Percentiles rank a stretch among this genome's conserved stretches.
Evolutionary conservation across 2,888 invertebrate species (phyloP).

Genomic region (Cataglyphis cursor): DNA sequence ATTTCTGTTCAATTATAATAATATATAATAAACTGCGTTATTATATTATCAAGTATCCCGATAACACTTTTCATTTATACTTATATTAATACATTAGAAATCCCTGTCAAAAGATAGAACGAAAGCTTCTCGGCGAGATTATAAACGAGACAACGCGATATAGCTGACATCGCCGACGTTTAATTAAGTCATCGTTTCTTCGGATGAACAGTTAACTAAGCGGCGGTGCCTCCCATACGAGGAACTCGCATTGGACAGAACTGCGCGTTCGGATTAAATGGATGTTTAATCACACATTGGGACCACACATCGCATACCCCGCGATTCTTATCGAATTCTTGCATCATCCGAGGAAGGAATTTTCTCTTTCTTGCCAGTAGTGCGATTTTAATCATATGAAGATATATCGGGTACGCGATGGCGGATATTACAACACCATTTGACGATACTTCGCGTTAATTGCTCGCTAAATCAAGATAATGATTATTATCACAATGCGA

Average conservation of each 20-base stretch:
- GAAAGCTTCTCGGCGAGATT: conserved; percentile 45
- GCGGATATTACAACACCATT: conserved; percentile 34
- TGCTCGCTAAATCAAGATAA: conserved; percentile 33
- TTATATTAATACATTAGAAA: conserved; percentile 1
- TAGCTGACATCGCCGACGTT: conserved; percentile 55
- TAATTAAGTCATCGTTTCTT: conserved; percentile 73
- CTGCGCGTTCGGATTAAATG: conserved; percentile 63
- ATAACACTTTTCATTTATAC: neutral
- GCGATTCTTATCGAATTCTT: conserved; percentile 72
- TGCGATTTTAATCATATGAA: conserved; percentile 69
- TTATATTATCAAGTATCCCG: conserved; percentile 44
- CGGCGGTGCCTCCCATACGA: conserved; percentile 68
- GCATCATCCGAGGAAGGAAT: conserved; percentile 61
- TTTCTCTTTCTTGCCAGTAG: conserved; percentile 48
- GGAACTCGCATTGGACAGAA: conserved; percentile 55
- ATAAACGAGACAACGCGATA: conserved; percentile 62
- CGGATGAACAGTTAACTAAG: conserved; percentile 66
- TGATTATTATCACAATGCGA: conserved; percentile 27
- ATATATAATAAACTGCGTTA: neutral
- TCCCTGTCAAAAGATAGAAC: conserved; percentile 19
- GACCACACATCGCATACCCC: conserved; percentile 71
- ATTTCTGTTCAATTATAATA: neutral
- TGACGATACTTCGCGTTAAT: conserved; percentile 57
- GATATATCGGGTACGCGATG: conserved; percentile 21
- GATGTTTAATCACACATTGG: conserved; percentile 63